Evolutionary conservation across 2,113 vertebrate genomes (phyloP), one percentile per base, ranked within the genome.

Genomic region (Sapajus apella): DNA sequence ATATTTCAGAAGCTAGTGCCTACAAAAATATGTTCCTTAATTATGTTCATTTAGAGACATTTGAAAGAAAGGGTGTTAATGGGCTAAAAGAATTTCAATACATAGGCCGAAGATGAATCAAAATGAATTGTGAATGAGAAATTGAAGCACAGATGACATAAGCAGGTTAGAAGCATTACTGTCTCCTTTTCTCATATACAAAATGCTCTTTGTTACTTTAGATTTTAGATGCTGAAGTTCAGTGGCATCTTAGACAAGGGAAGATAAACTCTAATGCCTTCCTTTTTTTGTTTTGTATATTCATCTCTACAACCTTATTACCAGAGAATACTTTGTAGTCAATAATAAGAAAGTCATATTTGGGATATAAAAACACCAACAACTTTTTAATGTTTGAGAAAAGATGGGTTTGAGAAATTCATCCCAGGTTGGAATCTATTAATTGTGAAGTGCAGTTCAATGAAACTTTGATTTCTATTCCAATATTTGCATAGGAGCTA

Each of bases 1-100:
- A 97, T 98, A 98, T 98, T 98, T 98, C 95, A 98, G 96, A 98
- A 98, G 85, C 11, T 47, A 83, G 12, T 61, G 55, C 95, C 98
- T 95, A 95, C 98, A 98, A 95, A 96, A 95, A 84, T 96, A 32
- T 32, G 32, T 97, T 90, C 95, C 92, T 93, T 97, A 98, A 97
- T 91, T 91, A 97, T 96, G 83, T 97, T 96, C 93, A 96, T 95
- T 93, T 97, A 91, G 11, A 97, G 94, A 96, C 96, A 96, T 96
- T 79, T 97, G 96, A 87, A 96, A 84, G 97, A 94, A 92, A 97
- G 32, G 64, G 37, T 97, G 94, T 76, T 97, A 97, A 95, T 96
- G 56, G 47, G 56, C 83, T 93, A 88, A 97, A 97, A 81, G 35
- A 97, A 97, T 77, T 97, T 68, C 83, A 96, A 77, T 83, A 75